phyloP scores from a whole-genome alignment of 2,113 vertebrate species.

The Mesembrinibis cayennensis region DNA sequence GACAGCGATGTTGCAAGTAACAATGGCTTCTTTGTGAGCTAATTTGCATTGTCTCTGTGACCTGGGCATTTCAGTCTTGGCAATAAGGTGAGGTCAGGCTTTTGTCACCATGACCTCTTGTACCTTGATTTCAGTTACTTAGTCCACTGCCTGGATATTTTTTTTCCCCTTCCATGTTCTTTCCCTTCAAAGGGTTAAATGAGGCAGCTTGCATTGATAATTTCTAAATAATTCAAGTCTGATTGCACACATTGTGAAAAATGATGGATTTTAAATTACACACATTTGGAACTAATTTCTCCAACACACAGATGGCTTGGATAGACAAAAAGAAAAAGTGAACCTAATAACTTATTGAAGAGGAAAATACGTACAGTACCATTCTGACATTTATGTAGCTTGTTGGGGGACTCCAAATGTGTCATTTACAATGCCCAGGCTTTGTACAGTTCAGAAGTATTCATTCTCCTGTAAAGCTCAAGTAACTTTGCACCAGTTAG shows the following conservation, averaged over 20 bases:
- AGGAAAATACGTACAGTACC: not conserved
- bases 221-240: conserved; percentile 28
- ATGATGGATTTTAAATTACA: conserved; percentile 2
- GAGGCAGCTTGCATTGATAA: not conserved
- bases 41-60: not conserved
- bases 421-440: not conserved
- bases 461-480: not conserved
- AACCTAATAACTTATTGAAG: conserved; percentile 13
- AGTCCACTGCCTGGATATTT: not conserved
- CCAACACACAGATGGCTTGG: conserved; percentile 12
- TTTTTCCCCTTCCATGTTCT: not conserved
- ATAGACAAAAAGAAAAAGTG: conserved; percentile 7
- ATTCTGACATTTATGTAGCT: not conserved
- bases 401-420: not conserved
- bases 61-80: not conserved
- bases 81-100: not conserved
- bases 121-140: not conserved
- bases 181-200: not conserved
- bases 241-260: conserved; percentile 34
- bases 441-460: not conserved
- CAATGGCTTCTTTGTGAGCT: not conserved
- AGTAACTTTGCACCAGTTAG: not conserved
- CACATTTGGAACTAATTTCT: conserved; percentile 28
- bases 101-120: not conserved
- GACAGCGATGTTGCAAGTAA: not conserved